A percentile compares a stretch with the other conserved stretches of the same genome.
Evolutionary conservation across 2,113 vertebrate genomes (phyloP).

Genomic region (Cololabis saira): DNA sequence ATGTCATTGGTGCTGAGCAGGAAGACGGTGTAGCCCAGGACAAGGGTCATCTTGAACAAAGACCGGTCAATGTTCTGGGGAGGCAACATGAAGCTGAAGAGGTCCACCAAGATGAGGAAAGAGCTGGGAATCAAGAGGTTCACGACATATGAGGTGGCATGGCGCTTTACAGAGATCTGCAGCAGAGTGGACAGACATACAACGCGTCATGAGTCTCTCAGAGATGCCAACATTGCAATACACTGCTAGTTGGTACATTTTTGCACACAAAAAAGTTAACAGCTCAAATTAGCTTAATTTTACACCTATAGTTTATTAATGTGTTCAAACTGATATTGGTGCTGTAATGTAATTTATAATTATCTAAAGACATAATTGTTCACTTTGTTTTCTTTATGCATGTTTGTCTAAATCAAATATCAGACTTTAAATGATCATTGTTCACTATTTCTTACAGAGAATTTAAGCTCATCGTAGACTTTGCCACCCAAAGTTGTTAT

Average conservation of each 20-base stretch:
- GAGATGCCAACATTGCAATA: no score
- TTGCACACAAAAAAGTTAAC: no score
- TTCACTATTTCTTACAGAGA: constrained; percentile 22
- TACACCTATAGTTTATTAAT: no score
- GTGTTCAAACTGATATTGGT: no score
- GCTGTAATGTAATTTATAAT: no score
- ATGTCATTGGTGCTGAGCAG: constrained; percentile 83
- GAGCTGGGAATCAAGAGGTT: constrained; percentile 83
- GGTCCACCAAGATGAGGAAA: constrained; percentile 79
- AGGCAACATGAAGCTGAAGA: constrained; percentile 83
- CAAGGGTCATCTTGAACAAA: constrained; percentile 83
- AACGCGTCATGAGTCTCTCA: background rate
- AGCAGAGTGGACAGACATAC: background rate
- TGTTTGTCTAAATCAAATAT: background rate
- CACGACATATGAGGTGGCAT: constrained; percentile 74
- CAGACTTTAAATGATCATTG: background rate
- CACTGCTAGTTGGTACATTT: no score
- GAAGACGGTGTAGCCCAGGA: constrained; percentile 85
- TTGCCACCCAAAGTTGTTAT: rapidly evolving
- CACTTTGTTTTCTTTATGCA: background rate
- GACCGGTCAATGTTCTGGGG: constrained; percentile 72
- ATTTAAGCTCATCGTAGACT: constrained; percentile 28
- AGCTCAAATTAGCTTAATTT: no score
- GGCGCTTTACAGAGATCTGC: constrained; percentile 63
- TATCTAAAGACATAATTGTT: no score